Conservation (phyloP, 2,888 invertebrate genomes). For the Drosophila prostipennis region DNA sequence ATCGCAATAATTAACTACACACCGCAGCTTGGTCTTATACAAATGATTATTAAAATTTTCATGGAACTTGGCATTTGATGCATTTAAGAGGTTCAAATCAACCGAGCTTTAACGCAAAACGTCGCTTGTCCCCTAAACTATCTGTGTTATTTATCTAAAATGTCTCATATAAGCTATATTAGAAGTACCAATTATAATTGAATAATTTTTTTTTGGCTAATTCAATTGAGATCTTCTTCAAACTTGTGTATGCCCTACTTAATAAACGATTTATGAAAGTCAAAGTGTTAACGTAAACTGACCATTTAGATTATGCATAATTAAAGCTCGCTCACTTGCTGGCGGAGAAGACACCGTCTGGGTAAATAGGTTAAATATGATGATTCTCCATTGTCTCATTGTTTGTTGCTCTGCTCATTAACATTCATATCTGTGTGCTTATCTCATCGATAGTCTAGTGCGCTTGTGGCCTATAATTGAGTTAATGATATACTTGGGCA, state of each 20-base stretch:
- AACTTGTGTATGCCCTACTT: background rate
- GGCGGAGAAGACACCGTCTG: background rate
- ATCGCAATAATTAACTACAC: too few relatives aligned
- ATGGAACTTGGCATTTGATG: too few relatives aligned
- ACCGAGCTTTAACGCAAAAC: too few relatives aligned
- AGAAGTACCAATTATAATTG: too few relatives aligned
- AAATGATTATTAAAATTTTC: too few relatives aligned
- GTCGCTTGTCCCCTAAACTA: too few relatives aligned
- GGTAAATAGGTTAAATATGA: conserved; percentile 37
- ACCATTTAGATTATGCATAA: conserved; percentile 67
- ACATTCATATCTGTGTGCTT: conserved; percentile 8
- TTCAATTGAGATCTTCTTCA: too few relatives aligned
- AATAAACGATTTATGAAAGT: background rate
- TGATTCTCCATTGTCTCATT: conserved; percentile 30
- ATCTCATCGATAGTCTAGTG: conserved; percentile 29
- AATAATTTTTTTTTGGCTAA: too few relatives aligned
- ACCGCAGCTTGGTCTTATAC: too few relatives aligned
- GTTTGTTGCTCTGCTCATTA: conserved; percentile 41
- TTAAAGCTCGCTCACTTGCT: conserved; percentile 54
- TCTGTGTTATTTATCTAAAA: too few relatives aligned
- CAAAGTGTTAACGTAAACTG: conserved; percentile 60
- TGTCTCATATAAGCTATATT: too few relatives aligned
- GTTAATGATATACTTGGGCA: conserved; percentile 43
- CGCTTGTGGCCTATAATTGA: conserved; percentile 45
- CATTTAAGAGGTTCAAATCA: too few relatives aligned